Conservation (phyloP, 2,888 invertebrate species). For the Drosophila sordidapex region DNA sequence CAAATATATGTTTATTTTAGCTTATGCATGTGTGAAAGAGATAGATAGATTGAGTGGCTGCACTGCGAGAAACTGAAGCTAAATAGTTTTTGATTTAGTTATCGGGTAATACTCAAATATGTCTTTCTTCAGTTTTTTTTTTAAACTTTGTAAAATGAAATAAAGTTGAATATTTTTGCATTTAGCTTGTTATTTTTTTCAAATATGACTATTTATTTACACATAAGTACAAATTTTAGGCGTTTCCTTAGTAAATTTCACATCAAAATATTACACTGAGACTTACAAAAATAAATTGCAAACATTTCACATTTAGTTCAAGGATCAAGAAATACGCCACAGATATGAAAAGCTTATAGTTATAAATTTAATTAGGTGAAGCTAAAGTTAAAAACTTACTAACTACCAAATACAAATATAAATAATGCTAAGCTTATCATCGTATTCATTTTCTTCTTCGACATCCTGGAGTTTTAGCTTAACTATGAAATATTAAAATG, state of each 20-base stretch:
- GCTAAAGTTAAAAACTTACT: constrained; percentile 63
- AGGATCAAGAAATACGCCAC: constrained; percentile 9
- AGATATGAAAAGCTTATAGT: constrained; percentile 46
- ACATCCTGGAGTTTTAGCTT: constrained; percentile 45
- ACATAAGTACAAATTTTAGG: constrained; percentile 67
- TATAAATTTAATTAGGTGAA: constrained; percentile 45
- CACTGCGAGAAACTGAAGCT: constrained; percentile 31
- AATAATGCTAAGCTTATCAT: constrained; percentile 49
- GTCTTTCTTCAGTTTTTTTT: neutral
- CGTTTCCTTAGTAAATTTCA: constrained; percentile 47
- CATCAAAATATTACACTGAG: constrained; percentile 46
- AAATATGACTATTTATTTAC: constrained; percentile 72
- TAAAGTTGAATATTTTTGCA: neutral
- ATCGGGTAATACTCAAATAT: neutral
- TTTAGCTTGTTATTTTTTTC: constrained; percentile 16
- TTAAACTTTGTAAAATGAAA: neutral
- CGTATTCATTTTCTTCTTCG: constrained; percentile 13
- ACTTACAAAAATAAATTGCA: constrained; percentile 32
- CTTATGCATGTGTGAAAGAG: constrained; percentile 4
- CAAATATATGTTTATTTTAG: neutral
- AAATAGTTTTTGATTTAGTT: neutral
- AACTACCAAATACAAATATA: constrained; percentile 51
- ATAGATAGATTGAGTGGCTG: neutral
- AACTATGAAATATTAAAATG: constrained; percentile 56
- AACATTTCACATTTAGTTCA: constrained; percentile 18